Evolutionary conservation across 2,797 vertebrate species (phyloP).

Genomic region (Neopelma chrysocephalum): DNA sequence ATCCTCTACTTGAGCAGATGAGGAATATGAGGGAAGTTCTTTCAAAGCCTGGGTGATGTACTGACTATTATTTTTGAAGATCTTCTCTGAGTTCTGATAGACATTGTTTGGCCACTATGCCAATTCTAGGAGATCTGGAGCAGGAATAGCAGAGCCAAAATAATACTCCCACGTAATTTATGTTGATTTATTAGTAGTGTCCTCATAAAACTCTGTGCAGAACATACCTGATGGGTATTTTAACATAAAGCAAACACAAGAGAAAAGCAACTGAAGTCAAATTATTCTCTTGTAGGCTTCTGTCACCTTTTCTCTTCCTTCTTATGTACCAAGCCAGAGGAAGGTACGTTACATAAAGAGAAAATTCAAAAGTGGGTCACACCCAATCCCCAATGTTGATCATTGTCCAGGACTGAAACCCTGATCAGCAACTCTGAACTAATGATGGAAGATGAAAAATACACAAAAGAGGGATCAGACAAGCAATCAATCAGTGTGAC

Average conservation of each 20-base stretch:
- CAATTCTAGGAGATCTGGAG: neutral
- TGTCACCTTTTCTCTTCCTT: neutral
- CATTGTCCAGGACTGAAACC: neutral
- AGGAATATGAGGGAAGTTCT: neutral
- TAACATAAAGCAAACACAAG: neutral
- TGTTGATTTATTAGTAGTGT: neutral
- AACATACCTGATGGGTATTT: neutral
- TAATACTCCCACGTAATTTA: neutral
- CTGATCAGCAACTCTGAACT: neutral
- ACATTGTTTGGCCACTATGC: neutral
- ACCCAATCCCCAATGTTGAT: neutral
- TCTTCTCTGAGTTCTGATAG: neutral
- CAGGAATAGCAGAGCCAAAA: neutral
- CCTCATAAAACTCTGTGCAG: neutral
- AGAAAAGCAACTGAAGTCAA: neutral
- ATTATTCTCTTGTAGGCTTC: neutral
- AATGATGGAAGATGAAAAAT: neutral
- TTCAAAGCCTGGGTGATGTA: neutral
- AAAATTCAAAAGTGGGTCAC: neutral
- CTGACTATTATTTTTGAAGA: neutral
- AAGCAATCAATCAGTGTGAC: neutral
- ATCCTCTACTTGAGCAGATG: neutral
- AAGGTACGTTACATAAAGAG: rapidly evolving
- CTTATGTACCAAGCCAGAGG: neutral
- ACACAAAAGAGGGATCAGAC: neutral